Evolutionary conservation across 2,888 invertebrate species (phyloP).

Genomic region (Tetheella fluctuosa): DNA sequence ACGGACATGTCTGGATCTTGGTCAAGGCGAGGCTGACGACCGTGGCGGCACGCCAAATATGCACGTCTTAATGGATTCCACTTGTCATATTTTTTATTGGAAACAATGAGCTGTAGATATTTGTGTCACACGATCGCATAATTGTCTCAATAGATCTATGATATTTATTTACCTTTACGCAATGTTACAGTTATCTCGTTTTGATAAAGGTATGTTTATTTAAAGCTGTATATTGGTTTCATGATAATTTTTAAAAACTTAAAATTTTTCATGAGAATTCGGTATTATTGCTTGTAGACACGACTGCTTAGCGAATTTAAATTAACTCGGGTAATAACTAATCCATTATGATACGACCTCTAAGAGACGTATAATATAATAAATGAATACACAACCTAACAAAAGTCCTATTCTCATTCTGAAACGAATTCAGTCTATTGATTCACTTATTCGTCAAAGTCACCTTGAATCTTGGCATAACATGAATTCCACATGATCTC

Average conservation of each 20-base stretch:
- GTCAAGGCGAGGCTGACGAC: conserved; percentile 79
- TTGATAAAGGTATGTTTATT: background rate
- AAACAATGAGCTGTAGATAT: conserved; percentile 54
- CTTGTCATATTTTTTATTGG: conserved; percentile 71
- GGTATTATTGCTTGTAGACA: too few species aligned
- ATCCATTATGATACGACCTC: background rate
- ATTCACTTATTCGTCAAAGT: background rate
- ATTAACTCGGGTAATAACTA: background rate
- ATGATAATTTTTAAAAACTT: too few species aligned
- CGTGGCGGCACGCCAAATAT: conserved; percentile 76
- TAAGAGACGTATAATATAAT: background rate
- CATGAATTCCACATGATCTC: background rate
- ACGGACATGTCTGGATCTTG: conserved; percentile 67
- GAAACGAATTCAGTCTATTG: background rate
- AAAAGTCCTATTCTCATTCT: background rate
- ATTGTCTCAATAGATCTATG: conserved; percentile 33
- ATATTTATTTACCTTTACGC: background rate
- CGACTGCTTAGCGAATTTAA: background rate
- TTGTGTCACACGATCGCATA: conserved; percentile 29
- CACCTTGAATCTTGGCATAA: background rate
- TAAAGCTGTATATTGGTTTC: background rate
- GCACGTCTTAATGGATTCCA: conserved; percentile 58
- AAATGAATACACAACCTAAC: background rate
- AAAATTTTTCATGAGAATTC: too few species aligned
- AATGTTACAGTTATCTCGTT: background rate